Percentiles rank a stretch among this genome's conserved stretches.
These are phyloP conservation scores for Ophonus ardosiacus DNA, from an alignment of 2,888 invertebrate species.

Conservation along the genomic window DNA sequence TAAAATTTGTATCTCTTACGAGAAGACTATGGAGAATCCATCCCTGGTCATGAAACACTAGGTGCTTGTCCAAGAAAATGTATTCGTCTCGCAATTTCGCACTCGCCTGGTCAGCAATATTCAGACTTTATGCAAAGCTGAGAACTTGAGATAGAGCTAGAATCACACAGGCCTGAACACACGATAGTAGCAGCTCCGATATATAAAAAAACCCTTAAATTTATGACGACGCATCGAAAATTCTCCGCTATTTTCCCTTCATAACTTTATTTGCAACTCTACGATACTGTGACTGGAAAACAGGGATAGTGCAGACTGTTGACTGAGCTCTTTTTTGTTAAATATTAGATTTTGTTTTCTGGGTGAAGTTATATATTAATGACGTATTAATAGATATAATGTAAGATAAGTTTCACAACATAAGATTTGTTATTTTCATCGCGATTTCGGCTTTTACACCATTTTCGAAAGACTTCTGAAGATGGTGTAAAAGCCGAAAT, in stretches of 20 bases:
- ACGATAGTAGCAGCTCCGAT: not conserved
- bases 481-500: too few relatives aligned
- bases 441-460: too few relatives aligned
- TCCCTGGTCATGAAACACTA: conserved; percentile 7
- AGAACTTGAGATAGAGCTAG: conserved; percentile 27
- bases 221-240: conserved; percentile 48
- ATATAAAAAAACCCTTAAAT: conserved; percentile 50
- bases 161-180: not conserved
- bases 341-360: conserved; percentile 15
- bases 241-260: conserved; percentile 32
- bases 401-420: too few relatives aligned
- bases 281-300: not conserved
- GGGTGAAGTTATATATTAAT: not conserved
- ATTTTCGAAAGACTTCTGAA: too few relatives aligned
- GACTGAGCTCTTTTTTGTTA: conserved; percentile 11
- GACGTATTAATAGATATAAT: not conserved
- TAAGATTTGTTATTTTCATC: too few relatives aligned
- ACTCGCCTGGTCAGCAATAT: conserved; percentile 46
- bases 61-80: conserved; percentile 43
- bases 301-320: not conserved
- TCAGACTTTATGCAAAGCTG: conserved; percentile 51
- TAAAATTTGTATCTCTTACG: not conserved
- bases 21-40: not conserved
- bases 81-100: conserved; percentile 45
- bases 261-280: conserved; percentile 41